Evolutionary conservation across 2,888 invertebrate genomes (phyloP).

Genomic region (Macrosiphum euphorbiae): DNA sequence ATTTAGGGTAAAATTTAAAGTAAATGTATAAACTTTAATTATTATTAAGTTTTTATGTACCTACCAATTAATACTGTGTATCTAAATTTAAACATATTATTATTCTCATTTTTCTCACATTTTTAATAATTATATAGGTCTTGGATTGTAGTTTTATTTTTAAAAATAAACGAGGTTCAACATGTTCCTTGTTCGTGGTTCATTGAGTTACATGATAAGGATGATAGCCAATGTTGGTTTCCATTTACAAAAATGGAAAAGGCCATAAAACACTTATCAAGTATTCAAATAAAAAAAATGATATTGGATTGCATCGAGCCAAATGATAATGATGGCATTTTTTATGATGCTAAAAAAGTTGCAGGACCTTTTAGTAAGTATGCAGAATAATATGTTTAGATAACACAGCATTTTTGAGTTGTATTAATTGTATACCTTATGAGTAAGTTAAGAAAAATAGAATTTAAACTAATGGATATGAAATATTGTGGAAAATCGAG

Average conservation of each 20-base stretch:
- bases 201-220: not conserved
- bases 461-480: not conserved
- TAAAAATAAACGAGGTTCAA: not conserved
- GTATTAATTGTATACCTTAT: not conserved
- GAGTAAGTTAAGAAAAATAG: not conserved
- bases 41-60: not conserved
- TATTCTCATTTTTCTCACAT: not conserved
- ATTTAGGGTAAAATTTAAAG: too few relatives aligned
- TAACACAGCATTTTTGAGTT: not conserved
- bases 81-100: not conserved
- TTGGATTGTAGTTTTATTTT: not conserved
- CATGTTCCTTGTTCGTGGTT: not conserved
- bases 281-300: not conserved
- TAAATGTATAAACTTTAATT: too few relatives aligned
- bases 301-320: not conserved
- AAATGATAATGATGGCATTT: not conserved
- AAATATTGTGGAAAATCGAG: too few relatives aligned
- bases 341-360: not conserved
- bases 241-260: not conserved
- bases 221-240: not conserved
- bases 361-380: not conserved
- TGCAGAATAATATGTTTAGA: not conserved
- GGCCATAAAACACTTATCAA: not conserved
- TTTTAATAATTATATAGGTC: not conserved
- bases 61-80: not conserved